Percentiles rank a stretch among this genome's conserved stretches.
phyloP scores from a whole-genome alignment of 2,888 invertebrate species.

The Limnephilus auricula region DNA sequence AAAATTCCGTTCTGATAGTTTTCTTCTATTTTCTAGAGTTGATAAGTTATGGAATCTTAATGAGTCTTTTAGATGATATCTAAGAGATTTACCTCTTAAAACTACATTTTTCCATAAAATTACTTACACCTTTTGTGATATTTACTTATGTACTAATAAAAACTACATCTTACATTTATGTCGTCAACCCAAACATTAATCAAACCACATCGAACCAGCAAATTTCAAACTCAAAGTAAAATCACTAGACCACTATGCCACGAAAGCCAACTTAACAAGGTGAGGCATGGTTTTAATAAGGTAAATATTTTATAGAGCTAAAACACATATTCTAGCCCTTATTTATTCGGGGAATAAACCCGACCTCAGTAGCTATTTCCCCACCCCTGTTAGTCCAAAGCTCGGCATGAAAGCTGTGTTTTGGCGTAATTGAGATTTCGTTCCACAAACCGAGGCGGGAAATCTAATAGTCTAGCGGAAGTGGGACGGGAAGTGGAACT shows the following conservation, averaged over 20 bases:
- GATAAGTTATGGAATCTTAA: too few relatives aligned
- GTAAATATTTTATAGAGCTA: neutral
- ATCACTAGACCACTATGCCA: neutral
- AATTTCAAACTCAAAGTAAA: neutral
- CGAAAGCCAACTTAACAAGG: neutral
- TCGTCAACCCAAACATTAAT: neutral
- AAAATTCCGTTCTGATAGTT: too few relatives aligned
- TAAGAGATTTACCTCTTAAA: neutral
- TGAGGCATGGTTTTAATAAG: neutral
- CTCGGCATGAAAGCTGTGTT: neutral
- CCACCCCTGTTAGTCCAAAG: neutral
- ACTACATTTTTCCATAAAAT: neutral
- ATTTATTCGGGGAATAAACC: neutral
- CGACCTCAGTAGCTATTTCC: neutral
- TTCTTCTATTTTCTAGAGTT: too few relatives aligned
- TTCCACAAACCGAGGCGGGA: constrained; percentile 27
- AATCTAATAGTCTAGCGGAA: constrained; percentile 25
- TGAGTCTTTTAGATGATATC: too few relatives aligned
- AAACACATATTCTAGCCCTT: neutral
- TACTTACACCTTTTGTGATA: neutral
- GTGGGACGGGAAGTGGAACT: neutral
- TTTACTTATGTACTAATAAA: neutral
- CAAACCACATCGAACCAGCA: neutral
- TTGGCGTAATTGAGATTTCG: constrained; percentile 38
- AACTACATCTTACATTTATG: neutral